Conservation (phyloP, 2,888 invertebrate species). For the Lamellibrachia satsuma region DNA sequence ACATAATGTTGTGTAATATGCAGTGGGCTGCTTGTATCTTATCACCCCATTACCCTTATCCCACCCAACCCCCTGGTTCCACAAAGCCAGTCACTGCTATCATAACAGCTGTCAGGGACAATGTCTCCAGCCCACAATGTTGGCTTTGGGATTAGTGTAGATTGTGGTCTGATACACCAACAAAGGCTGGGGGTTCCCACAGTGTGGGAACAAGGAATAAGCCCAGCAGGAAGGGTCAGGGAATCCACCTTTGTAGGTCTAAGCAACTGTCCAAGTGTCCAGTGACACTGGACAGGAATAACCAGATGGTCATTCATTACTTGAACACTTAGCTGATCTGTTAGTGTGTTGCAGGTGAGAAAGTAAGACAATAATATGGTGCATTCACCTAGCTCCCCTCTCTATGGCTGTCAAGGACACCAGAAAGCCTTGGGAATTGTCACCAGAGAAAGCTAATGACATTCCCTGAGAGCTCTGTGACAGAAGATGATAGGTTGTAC, state of each 20-base stretch:
- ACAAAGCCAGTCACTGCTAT: neutral
- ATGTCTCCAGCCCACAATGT: conserved; percentile 6
- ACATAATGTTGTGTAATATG: neutral
- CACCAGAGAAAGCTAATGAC: neutral
- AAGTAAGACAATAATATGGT: neutral
- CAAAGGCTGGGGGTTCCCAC: neutral
- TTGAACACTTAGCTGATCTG: neutral
- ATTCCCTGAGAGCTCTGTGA: neutral
- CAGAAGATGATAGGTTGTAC: neutral
- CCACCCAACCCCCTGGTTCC: neutral
- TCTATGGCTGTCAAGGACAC: neutral
- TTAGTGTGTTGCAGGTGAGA: neutral
- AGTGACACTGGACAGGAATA: neutral
- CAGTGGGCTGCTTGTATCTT: neutral
- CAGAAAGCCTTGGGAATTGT: neutral
- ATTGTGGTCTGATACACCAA: neutral
- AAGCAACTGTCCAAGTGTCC: neutral
- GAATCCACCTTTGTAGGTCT: neutral
- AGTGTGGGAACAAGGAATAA: neutral
- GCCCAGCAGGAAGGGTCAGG: neutral
- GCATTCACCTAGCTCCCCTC: neutral
- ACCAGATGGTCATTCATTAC: neutral
- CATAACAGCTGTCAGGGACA: conserved; percentile 12
- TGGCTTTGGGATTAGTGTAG: neutral
- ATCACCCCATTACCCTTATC: conserved; percentile 13